Evolutionary conservation across 1,140 invertebrate genomes (phyloP).

Genomic region (Harpegnathos saltator): DNA sequence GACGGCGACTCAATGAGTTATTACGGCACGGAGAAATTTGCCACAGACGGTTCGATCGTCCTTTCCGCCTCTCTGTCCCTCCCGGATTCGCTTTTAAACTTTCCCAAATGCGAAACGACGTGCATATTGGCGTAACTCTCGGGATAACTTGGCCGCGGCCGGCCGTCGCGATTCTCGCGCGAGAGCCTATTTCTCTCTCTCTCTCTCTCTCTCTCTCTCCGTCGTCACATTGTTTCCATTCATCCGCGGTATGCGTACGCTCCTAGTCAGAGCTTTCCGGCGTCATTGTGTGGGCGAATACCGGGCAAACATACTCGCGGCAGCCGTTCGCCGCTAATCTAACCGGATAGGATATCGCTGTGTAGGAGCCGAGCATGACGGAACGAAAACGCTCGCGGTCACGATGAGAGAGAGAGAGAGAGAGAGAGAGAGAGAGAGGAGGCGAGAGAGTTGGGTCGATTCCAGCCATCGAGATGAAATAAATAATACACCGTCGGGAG

Average conservation of each 20-base stretch:
- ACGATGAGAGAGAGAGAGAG: too few species aligned
- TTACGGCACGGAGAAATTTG: conserved; percentile 61
- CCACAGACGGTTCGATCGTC: background rate
- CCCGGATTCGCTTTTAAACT: conserved; percentile 72
- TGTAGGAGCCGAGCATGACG: conserved; percentile 7
- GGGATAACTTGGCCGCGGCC: conserved; percentile 57
- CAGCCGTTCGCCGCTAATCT: conserved; percentile 56
- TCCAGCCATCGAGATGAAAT: conserved; percentile 20
- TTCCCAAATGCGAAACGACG: conserved; percentile 57
- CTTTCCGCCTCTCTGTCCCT: too few species aligned
- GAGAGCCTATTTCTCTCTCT: conserved; percentile 51
- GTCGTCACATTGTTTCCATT: conserved; percentile 70
- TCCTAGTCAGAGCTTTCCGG: conserved; percentile 69
- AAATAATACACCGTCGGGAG: conserved; percentile 10
- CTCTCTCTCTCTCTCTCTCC: background rate
- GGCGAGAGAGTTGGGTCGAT: background rate
- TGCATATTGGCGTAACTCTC: conserved; percentile 65
- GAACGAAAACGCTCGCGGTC: conserved; percentile 29
- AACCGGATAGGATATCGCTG: conserved; percentile 58
- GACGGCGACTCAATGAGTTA: conserved; percentile 29
- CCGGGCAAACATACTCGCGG: conserved; percentile 64
- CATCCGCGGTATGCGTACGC: conserved; percentile 66
- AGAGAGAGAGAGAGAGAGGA: too few species aligned
- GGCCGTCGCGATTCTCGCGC: conserved; percentile 55
- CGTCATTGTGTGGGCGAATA: conserved; percentile 66